A percentile compares a stretch with the other conserved stretches of the same genome.
phyloP scores from a whole-genome alignment of 2,888 invertebrate species.

The Drosophila flavopinicola region DNA sequence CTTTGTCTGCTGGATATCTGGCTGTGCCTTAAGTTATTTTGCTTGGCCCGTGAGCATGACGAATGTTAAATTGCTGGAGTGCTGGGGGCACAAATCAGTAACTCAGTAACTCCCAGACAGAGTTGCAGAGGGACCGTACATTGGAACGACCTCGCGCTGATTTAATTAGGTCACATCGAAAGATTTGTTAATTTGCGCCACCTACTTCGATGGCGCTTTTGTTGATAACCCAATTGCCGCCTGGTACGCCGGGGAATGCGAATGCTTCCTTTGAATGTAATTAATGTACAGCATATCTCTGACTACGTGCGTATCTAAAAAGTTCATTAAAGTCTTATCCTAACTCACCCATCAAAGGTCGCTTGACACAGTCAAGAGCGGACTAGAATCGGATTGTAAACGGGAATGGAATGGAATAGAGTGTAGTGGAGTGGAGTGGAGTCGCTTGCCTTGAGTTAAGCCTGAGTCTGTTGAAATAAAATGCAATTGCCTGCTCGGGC shows the following conservation, averaged over 20 bases:
- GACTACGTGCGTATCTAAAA: constrained; percentile 73
- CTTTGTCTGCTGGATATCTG: background rate
- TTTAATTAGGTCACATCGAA: constrained; percentile 78
- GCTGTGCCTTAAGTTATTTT: constrained; percentile 58
- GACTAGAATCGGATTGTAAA: constrained; percentile 2
- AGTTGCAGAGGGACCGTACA: too few species aligned
- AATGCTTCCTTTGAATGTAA: constrained; percentile 50
- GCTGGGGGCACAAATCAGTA: constrained; percentile 40
- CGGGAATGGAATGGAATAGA: constrained; percentile 7
- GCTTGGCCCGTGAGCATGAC: constrained; percentile 70
- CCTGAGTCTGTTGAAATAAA: constrained; percentile 58
- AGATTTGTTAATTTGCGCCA: constrained; percentile 80
- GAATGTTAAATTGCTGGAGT: constrained; percentile 71
- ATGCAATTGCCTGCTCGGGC: constrained; percentile 68
- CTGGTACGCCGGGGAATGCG: constrained; percentile 55
- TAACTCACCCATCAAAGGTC: constrained; percentile 71
- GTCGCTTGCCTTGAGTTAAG: constrained; percentile 29
- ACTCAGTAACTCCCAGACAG: constrained; percentile 23
- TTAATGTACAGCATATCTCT: constrained; percentile 60
- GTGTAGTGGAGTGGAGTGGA: too few species aligned
- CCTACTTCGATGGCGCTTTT: constrained; percentile 75
- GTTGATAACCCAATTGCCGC: constrained; percentile 60
- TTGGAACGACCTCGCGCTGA: constrained; percentile 62
- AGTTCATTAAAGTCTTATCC: constrained; percentile 72
- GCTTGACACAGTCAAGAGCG: constrained; percentile 57